A percentile compares a stretch with the other conserved stretches of the same genome.
phyloP scores from a whole-genome alignment of 2,888 invertebrate species.

The Plusia festucae region DNA sequence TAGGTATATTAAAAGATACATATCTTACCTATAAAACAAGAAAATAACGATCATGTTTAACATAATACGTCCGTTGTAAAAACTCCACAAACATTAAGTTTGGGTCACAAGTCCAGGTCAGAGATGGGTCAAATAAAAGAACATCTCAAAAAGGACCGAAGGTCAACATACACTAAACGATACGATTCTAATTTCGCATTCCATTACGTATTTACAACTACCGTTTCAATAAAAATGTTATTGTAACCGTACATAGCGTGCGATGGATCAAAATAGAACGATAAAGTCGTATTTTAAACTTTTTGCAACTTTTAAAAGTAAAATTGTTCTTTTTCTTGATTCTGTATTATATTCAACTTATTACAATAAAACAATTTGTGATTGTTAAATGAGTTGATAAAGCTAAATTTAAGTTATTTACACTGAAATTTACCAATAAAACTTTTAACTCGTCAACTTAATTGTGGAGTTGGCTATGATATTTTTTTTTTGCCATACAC shows the following conservation, averaged over 20 bases:
- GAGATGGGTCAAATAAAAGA: slow-evolving; percentile 3
- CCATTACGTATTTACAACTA: slow-evolving; percentile 39
- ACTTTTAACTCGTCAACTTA: not conserved
- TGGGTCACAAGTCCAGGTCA: slow-evolving; percentile 20
- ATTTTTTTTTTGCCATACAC: too few relatives aligned
- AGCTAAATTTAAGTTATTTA: not conserved
- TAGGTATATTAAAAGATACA: too few relatives aligned
- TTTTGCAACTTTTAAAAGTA: not conserved
- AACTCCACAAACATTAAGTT: slow-evolving; percentile 19
- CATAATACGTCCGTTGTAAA: not conserved
- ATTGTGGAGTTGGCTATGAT: not conserved
- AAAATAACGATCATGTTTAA: not conserved
- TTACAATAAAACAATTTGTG: not conserved
- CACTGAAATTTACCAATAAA: not conserved
- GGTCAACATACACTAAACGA: slow-evolving; percentile 28
- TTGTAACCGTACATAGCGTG: slow-evolving; percentile 16
- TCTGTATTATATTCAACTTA: not conserved
- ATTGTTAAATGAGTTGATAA: too few relatives aligned
- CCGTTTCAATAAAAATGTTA: slow-evolving; percentile 29
- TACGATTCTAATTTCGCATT: slow-evolving; percentile 36
- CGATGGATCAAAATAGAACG: slow-evolving; percentile 21
- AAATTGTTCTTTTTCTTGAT: not conserved
- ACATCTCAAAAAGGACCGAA: slow-evolving; percentile 7
- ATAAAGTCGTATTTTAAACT: not conserved
- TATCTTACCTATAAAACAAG: not conserved